Evolutionary conservation across 2,888 invertebrate genomes (phyloP), one percentile per base, ranked within the genome.

Genomic region (Lypha dubia): DNA sequence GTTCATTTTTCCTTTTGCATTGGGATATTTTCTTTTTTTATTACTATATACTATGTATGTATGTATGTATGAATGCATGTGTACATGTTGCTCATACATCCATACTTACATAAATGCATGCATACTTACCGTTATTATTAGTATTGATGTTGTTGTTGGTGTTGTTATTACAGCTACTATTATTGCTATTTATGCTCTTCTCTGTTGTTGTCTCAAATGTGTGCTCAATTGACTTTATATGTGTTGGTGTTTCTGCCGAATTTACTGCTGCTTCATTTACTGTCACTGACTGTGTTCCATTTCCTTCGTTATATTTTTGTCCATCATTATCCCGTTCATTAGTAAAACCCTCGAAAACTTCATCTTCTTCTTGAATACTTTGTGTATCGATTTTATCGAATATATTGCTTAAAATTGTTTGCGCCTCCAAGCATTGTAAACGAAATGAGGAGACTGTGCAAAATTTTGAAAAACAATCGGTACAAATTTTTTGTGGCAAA

Each of bases 301-400:
- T 70, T 76, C 17, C 76, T 70, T 49, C 28, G 35, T 28, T 68
- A 73, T 60, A n/a, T n/a, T n/a, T 77, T 86, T 56, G 35, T 67
- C 60, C 41, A 79, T 82, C 53, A 75, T 86, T 79, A 74, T 80
- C 77, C 56, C 65, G 77, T 56, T 83, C 68, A 86, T 77, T 73
- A 67, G 84, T 83, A 62, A 84, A 86, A n/a, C 82, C 71, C 83
- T 86, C 86, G 22, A 85, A 79, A 24, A 86, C 84, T 81, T 84
- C 80, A 53, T 83, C 86, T 17, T 83, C 86, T 17, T 88, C 90
- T 17, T 88, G 89, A 46, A 89, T 83, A 65, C 88, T 86, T 67
- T 87, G 88, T 28, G 88, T 88, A 87, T 90, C 90, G 84, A 91
- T 90, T 88, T 90, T 90, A 84, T 91, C 90, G 84, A 90, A 90